Percentiles rank a stretch among this genome's conserved stretches.
phyloP scores from a whole-genome alignment of 2,113 vertebrate species.

The Apistogramma diplotaenia region DNA sequence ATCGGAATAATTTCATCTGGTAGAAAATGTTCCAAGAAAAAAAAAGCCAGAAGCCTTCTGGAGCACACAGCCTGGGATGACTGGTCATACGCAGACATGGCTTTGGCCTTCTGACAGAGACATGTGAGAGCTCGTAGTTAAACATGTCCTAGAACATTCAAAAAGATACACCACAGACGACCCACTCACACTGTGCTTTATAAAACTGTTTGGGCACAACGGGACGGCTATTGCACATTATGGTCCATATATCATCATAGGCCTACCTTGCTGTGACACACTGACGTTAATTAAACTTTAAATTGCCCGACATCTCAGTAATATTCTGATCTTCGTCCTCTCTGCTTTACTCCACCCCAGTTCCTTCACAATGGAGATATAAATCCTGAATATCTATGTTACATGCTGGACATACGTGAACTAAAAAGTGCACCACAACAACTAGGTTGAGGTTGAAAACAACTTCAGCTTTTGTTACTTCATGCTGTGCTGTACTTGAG shows the following conservation, averaged over 20 bases:
- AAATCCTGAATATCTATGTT: background rate
- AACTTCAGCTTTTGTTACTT: background rate
- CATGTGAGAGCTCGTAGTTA: background rate
- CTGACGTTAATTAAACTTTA: background rate
- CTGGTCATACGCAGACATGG: background rate
- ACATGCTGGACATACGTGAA: background rate
- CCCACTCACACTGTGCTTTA: background rate
- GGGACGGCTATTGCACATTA: background rate
- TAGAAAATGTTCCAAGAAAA: background rate
- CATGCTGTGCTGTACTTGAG: background rate
- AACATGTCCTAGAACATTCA: background rate
- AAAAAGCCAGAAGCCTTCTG: background rate
- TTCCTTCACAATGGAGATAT: background rate
- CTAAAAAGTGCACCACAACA: background rate
- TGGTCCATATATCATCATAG: slow-evolving; percentile 40
- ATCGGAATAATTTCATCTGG: background rate
- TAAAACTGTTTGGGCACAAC: background rate
- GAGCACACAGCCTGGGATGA: background rate
- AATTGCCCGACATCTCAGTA: background rate
- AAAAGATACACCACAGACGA: background rate
- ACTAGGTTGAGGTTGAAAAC: background rate
- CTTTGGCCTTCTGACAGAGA: background rate
- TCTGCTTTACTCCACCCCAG: background rate
- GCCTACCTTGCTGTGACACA: background rate
- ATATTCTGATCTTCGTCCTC: background rate